Evolutionary conservation across 2,113 vertebrate genomes (phyloP), one percentile per base, ranked within the genome.

Genomic region (Parotia lawesii): DNA sequence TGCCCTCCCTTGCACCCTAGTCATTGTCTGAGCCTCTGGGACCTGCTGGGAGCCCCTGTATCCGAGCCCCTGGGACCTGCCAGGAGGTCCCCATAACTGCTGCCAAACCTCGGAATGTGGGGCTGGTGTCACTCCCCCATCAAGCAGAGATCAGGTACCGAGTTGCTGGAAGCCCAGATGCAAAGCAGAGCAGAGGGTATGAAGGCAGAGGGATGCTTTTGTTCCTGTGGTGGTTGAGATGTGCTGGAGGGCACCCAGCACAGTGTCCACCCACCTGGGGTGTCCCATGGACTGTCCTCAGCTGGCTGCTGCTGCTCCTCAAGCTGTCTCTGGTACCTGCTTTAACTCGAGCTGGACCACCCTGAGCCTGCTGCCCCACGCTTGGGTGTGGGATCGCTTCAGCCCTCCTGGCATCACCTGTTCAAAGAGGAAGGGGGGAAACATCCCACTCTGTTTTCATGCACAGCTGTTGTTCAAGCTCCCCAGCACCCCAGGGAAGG

Each of bases 341-440:
- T 40, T 10, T 38, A 64, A 28, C 47, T 56, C 0, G 0, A 54
- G 58, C 54, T 1, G 2, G 21, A 12, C 17, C 22, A 10, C 14
- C n/a, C 37, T 3, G 7, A 82, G 56, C 60, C 57, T 1, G 1
- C 6, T 66, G 5, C 37, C 18, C 21, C 38, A 4, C 0, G 0
- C 45, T 14, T 0, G 1, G 11, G 7, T 70, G 61, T 71, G 38
- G 12, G 31, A 19, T 45, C 0, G 0, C 51, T 57, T 61, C 58
- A 31, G 2, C 29, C 27, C 31, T 71, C 53, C 38, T 56, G 23
- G 29, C 38, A 37, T 45, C 4, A 1, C n/a, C 47, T 44, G 23
- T 8, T 48, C 2, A 24, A 54, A 51, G 38, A 50, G 12, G 6
- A 31, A 22, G 3, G 11, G 15, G n/a, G n/a, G 2, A 20, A 35